phyloP scores from a whole-genome alignment of 2,113 vertebrate genomes.

The Pteronura brasiliensis region DNA sequence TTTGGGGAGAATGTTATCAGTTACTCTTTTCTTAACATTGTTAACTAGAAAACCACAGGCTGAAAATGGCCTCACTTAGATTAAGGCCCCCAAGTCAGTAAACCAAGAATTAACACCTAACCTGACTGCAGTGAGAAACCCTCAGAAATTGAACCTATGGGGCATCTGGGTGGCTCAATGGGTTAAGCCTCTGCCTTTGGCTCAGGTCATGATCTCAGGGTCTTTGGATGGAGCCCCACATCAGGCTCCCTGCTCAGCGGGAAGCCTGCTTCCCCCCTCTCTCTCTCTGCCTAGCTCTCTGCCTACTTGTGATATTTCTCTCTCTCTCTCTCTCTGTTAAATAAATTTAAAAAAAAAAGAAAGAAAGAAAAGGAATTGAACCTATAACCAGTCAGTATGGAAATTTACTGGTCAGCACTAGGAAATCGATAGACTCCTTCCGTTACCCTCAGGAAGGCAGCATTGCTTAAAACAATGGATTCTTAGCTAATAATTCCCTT shows the following conservation, averaged over 20 bases:
- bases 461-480: background rate
- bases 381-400: background rate
- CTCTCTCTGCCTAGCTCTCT: no score
- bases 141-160: background rate
- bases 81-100: background rate
- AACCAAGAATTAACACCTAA: background rate
- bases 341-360: no score
- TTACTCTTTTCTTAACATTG: background rate
- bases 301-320: no score
- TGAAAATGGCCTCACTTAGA: background rate
- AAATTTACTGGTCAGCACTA: background rate
- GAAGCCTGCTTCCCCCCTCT: no score
- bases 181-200: no score
- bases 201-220: no score
- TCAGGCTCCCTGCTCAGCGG: no score
- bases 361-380: background rate
- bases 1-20: background rate
- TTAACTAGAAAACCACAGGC: background rate
- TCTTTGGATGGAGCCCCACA: no score
- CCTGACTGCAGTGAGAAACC: background rate
- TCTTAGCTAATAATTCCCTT: background rate
- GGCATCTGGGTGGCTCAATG: no score
- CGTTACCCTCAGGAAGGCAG: background rate
- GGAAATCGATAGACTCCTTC: background rate
- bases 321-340: no score